Evolutionary conservation across 2,113 vertebrate species (phyloP).

Genomic region (Myrmecobius fasciatus): DNA sequence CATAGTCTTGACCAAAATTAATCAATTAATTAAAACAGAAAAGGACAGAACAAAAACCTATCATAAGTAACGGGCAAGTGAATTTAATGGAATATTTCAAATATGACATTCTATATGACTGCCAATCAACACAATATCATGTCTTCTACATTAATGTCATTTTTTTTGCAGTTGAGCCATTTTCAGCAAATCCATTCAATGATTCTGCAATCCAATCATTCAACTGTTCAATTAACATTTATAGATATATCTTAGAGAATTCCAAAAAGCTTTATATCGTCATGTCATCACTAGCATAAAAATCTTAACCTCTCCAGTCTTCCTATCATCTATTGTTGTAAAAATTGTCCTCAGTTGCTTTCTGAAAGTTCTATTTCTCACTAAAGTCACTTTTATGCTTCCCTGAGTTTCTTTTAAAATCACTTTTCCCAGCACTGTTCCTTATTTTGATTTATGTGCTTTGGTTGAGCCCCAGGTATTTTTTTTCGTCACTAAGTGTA

Average conservation of each 20-base stretch:
- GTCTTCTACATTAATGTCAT: not conserved
- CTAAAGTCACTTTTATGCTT: not conserved
- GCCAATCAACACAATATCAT: not conserved
- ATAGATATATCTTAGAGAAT: slow-evolving; percentile 54
- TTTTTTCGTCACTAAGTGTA: slow-evolving; percentile 52
- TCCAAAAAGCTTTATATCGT: slow-evolving; percentile 59
- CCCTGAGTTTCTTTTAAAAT: slow-evolving; percentile 67
- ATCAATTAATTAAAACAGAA: not conserved
- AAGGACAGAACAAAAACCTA: not conserved
- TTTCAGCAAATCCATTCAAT: slow-evolving; percentile 13
- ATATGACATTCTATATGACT: not conserved
- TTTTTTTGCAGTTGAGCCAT: slow-evolving; percentile 35
- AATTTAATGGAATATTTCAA: not conserved
- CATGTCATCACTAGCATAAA: slow-evolving; percentile 57
- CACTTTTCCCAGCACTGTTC: slow-evolving; percentile 48
- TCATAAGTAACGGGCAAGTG: not conserved
- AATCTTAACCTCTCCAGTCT: slow-evolving; percentile 53
- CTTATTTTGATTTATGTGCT: slow-evolving; percentile 68
- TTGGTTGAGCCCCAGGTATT: slow-evolving; percentile 58
- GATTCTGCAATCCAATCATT: slow-evolving; percentile 35
- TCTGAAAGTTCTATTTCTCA: slow-evolving; percentile 69
- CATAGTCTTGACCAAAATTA: not conserved
- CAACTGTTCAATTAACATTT: slow-evolving; percentile 66
- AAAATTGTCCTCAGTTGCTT: slow-evolving; percentile 47
- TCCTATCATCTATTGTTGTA: slow-evolving; percentile 57